phyloP scores from a whole-genome alignment of 2,888 invertebrate species.

The Liodrosophila aerea region DNA sequence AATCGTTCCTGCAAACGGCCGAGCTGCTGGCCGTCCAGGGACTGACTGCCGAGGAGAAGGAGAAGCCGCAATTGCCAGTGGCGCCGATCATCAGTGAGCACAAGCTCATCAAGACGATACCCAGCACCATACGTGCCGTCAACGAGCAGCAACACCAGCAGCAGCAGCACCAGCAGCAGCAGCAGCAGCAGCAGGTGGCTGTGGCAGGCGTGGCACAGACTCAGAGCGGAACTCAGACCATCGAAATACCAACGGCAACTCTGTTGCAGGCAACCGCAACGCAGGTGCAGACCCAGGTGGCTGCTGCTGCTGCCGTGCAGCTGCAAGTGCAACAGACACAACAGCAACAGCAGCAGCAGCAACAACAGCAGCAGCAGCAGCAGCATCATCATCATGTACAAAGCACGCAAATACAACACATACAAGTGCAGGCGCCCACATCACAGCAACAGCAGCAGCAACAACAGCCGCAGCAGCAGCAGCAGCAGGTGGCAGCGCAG shows the following conservation, averaged over 20 bases:
- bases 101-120: slow-evolving; percentile 81
- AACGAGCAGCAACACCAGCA: slow-evolving; percentile 68
- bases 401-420: slow-evolving; percentile 79
- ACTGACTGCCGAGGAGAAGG: slow-evolving; percentile 84
- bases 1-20: slow-evolving; percentile 90
- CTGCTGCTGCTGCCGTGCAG: slow-evolving; percentile 57
- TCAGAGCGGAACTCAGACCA: slow-evolving; percentile 76
- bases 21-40: slow-evolving; percentile 90
- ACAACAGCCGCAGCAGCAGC: slow-evolving; percentile 65
- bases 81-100: slow-evolving; percentile 77
- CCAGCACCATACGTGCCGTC: slow-evolving; percentile 81
- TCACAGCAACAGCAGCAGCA: slow-evolving; percentile 59
- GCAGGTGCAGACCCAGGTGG: slow-evolving; percentile 67
- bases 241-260: slow-evolving; percentile 79
- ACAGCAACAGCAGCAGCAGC: slow-evolving; percentile 55
- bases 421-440: slow-evolving; percentile 76
- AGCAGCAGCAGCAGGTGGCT: slow-evolving; percentile 56
- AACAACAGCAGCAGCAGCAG: slow-evolving; percentile 50
- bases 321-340: slow-evolving; percentile 56
- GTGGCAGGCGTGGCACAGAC: slow-evolving; percentile 62
- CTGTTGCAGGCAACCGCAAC: slow-evolving; percentile 73
- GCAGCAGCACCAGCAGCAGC: slow-evolving; percentile 37
- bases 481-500: slow-evolving; percentile 59
- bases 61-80: slow-evolving; percentile 79
- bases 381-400: slow-evolving; percentile 77